Percentiles rank a stretch among this genome's conserved stretches.
phyloP scores from a whole-genome alignment of 2,888 invertebrate species.

The Oasisia sp. region DNA sequence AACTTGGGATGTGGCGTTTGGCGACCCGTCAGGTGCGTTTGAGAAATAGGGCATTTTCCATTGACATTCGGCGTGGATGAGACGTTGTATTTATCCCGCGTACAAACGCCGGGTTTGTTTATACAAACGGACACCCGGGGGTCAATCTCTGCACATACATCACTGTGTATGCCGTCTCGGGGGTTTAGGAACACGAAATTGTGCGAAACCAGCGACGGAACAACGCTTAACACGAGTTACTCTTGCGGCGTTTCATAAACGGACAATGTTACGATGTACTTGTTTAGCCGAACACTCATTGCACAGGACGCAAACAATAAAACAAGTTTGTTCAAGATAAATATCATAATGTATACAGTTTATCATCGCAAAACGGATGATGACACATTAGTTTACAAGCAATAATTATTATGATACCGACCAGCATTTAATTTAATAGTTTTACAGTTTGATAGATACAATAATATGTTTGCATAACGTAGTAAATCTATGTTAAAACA shows the following conservation, averaged over 20 bases:
- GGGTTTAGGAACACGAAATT: neutral
- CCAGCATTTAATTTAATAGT: too few species aligned
- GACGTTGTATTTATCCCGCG: neutral
- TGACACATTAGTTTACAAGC: too few species aligned
- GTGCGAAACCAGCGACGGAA: neutral
- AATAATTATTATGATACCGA: too few species aligned
- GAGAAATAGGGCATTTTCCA: constrained; percentile 8
- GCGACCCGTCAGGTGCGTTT: neutral
- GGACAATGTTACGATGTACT: neutral
- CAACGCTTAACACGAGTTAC: neutral
- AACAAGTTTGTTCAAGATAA: too few species aligned
- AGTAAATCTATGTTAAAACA: too few species aligned
- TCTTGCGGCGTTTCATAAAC: neutral
- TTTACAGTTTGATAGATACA: too few species aligned
- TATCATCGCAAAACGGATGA: too few species aligned
- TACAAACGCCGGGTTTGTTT: neutral
- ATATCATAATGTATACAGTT: too few species aligned
- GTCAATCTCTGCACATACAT: neutral
- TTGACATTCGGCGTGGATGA: neutral
- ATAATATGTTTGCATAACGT: too few species aligned
- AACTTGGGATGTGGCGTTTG: neutral
- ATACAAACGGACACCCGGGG: neutral
- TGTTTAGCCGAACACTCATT: neutral
- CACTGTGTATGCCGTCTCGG: neutral
- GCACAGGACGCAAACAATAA: neutral